Percentiles rank a stretch among this genome's conserved stretches.
Conservation (phyloP, 2,888 invertebrate genomes). For the Eudemis profundana region DNA sequence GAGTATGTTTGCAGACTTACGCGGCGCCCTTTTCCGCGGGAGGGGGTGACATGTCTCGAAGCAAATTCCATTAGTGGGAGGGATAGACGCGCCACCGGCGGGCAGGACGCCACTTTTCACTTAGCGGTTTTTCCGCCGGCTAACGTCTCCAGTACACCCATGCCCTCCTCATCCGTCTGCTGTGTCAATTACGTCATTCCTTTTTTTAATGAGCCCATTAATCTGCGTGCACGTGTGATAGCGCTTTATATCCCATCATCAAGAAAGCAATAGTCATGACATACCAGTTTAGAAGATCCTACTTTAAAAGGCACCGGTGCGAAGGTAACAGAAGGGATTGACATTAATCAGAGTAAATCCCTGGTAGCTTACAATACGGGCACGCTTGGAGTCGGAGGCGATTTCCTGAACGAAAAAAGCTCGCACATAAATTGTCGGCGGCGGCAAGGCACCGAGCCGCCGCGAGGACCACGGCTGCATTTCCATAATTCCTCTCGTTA, state of each 20-base stretch:
- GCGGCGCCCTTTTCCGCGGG: constrained; percentile 53
- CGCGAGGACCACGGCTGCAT: constrained; percentile 52
- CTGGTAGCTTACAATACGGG: constrained; percentile 53
- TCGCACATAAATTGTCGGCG: constrained; percentile 62
- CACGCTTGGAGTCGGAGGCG: constrained; percentile 53
- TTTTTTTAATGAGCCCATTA: constrained; percentile 28
- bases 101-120: constrained; percentile 58
- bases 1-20: constrained; percentile 39
- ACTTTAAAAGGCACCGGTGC: constrained; percentile 52
- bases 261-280: constrained; percentile 24
- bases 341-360: constrained; percentile 61
- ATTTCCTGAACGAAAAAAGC: constrained; percentile 61
- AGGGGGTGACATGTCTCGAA: constrained; percentile 53
- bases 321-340: constrained; percentile 53
- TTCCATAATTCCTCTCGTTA: constrained; percentile 79
- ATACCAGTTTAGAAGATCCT: constrained; percentile 48
- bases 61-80: constrained; percentile 66
- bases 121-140: constrained; percentile 63
- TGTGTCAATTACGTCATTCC: constrained; percentile 48
- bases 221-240: constrained; percentile 6
- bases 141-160: constrained; percentile 45
- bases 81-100: constrained; percentile 57
- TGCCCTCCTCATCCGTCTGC: constrained; percentile 40
- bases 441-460: constrained; percentile 49
- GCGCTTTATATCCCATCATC: constrained; percentile 6